phyloP scores from a whole-genome alignment of 30 jellyfish, hydroid and myxozoan species.

The Euphysa ruthae region DNA sequence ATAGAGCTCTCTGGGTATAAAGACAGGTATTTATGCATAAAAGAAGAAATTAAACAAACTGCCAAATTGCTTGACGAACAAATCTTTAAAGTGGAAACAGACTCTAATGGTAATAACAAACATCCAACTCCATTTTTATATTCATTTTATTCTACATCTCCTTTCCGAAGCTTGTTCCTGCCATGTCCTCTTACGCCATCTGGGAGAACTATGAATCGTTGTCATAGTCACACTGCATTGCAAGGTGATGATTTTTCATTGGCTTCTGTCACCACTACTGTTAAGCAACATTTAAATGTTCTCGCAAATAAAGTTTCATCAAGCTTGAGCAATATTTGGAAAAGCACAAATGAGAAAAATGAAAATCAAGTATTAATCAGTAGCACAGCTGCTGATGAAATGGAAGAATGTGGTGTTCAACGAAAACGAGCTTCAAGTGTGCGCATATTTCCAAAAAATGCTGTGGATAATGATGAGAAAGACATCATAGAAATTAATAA shows the following conservation, averaged over 20 bases:
- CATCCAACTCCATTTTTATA: slow-evolving; percentile 36
- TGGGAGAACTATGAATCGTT: slow-evolving; percentile 5
- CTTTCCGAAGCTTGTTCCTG: slow-evolving; percentile 52
- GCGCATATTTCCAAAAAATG: slow-evolving; percentile 47
- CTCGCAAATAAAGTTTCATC: slow-evolving; percentile 9
- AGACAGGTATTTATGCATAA: slow-evolving; percentile 32
- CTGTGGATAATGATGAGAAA: slow-evolving; percentile 31
- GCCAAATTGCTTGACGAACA: slow-evolving; percentile 32
- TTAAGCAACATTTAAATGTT: slow-evolving; percentile 2
- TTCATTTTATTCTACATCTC: slow-evolving; percentile 39
- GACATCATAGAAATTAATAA: slow-evolving; percentile 41
- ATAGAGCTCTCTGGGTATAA: slow-evolving; percentile 49
- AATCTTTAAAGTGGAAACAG: neutral
- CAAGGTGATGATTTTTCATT: neutral
- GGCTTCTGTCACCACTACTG: neutral
- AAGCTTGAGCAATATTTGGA: slow-evolving; percentile 23
- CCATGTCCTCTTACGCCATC: slow-evolving; percentile 70
- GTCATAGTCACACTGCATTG: slow-evolving; percentile 23
- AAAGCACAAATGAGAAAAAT: neutral
- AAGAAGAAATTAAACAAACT: neutral
- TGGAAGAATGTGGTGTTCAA: neutral
- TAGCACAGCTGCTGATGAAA: neutral
- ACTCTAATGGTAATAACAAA: neutral
- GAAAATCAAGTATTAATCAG: neutral
- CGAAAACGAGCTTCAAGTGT: slow-evolving; percentile 18